Evolutionary conservation across 2,113 vertebrate species (phyloP).

Genomic region (Calidris pygmaea): DNA sequence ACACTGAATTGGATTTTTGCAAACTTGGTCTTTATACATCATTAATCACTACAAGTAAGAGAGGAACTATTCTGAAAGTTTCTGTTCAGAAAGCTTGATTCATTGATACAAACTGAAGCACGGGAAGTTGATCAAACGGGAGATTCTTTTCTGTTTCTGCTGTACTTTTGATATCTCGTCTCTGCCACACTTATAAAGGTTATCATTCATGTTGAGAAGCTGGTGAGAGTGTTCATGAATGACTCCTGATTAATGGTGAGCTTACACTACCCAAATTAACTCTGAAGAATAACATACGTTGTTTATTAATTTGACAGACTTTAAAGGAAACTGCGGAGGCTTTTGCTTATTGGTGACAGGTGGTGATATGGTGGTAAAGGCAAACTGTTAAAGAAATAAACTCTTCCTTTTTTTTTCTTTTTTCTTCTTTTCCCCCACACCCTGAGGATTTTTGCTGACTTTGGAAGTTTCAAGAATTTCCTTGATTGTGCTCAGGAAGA

Average conservation of each 20-base stretch:
- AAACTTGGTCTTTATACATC: not conserved
- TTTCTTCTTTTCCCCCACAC: not conserved
- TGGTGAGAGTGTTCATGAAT: not conserved
- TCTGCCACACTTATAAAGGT: not conserved
- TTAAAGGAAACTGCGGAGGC: not conserved
- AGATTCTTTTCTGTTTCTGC: not conserved
- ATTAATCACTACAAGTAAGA: not conserved
- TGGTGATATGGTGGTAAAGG: not conserved
- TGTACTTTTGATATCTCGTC: not conserved
- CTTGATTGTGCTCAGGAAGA: not conserved
- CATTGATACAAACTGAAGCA: not conserved
- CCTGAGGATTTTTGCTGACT: not conserved
- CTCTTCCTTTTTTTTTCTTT: not conserved
- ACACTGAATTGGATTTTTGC: not conserved
- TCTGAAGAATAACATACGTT: not conserved
- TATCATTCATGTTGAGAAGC: not conserved
- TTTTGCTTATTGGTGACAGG: not conserved
- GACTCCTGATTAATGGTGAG: not conserved
- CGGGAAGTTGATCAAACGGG: not conserved
- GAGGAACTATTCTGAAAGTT: not conserved
- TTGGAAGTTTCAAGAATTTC: not conserved
- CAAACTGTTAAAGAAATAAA: not conserved
- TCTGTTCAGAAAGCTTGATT: not conserved
- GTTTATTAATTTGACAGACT: not conserved
- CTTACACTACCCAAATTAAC: not conserved